Evolutionary conservation across 2,797 vertebrate species (phyloP).

Genomic region (Alectoris magna): DNA sequence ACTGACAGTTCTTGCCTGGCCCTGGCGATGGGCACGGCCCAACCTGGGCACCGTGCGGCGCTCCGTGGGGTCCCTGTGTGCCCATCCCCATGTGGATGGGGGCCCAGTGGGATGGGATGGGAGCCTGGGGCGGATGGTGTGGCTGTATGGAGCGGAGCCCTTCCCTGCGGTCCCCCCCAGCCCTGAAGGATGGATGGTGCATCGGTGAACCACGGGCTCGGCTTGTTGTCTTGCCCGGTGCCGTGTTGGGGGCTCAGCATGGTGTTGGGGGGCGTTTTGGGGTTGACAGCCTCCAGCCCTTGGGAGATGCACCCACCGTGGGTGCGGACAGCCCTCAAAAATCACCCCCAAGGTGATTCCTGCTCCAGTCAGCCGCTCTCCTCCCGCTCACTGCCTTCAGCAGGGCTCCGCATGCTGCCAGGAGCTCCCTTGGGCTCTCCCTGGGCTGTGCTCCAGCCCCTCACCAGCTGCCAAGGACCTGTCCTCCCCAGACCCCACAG

Average conservation of each 20-base stretch:
- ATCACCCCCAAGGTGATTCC: neutral
- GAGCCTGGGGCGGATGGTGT: rapidly evolving
- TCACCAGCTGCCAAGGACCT: neutral
- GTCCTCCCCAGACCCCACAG: neutral
- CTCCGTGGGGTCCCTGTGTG: rapidly evolving
- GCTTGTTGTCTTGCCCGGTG: neutral
- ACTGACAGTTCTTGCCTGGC: neutral
- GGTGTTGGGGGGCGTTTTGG: rapidly evolving
- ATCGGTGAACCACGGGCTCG: rapidly evolving
- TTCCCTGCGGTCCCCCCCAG: rapidly evolving
- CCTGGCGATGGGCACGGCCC: neutral
- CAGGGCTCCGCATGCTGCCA: neutral
- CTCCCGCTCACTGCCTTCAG: rapidly evolving
- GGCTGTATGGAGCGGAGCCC: neutral
- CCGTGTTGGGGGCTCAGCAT: rapidly evolving
- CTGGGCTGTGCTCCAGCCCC: neutral
- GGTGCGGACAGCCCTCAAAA: neutral
- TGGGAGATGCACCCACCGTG: rapidly evolving
- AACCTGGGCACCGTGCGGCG: rapidly evolving
- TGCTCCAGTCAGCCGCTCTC: neutral
- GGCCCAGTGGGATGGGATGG: rapidly evolving
- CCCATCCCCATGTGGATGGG: neutral
- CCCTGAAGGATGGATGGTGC: no score
- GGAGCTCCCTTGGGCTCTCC: rapidly evolving
- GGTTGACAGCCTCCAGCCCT: neutral